These are phyloP conservation scores for Colius striatus DNA, from an alignment of 2,113 vertebrate species.

Conservation along the genomic window DNA sequence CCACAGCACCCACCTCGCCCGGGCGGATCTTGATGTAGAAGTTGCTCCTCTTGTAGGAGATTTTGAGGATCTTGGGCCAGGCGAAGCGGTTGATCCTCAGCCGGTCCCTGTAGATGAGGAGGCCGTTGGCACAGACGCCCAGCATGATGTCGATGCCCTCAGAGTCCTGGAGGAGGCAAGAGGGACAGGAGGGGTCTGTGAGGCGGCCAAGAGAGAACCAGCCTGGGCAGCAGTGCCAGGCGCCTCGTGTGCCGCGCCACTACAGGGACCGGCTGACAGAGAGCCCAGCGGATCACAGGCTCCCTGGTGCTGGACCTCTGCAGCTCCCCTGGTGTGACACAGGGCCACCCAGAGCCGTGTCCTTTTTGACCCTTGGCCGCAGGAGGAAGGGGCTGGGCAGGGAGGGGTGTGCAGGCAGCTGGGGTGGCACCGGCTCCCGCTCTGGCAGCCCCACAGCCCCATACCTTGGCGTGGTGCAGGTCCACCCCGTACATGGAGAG, in stretches of 20 bases:
- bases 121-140: conserved; percentile 95
- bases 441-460: background rate
- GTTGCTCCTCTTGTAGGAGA: conserved; percentile 98
- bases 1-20: conserved; percentile 85
- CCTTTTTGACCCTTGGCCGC: background rate
- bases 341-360: background rate
- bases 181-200: background rate
- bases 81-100: conserved; percentile 98
- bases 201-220: background rate
- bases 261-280: background rate
- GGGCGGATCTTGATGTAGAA: conserved; percentile 99
- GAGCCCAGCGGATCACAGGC: background rate
- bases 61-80: conserved; percentile 99
- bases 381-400: background rate
- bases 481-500: conserved; percentile 99
- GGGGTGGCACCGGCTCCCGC: background rate
- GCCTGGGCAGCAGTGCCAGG: background rate
- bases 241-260: no score
- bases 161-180: conserved; percentile 84
- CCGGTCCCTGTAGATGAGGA: conserved; percentile 96
- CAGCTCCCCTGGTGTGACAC: background rate
- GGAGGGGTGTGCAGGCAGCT: background rate
- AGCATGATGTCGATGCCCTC: conserved; percentile 99
- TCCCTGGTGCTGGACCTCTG: background rate
- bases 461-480: conserved; percentile 97